These are phyloP conservation scores for Eulemur albifrons DNA, from an alignment of 2,797 vertebrate species.

Conservation along the genomic window DNA sequence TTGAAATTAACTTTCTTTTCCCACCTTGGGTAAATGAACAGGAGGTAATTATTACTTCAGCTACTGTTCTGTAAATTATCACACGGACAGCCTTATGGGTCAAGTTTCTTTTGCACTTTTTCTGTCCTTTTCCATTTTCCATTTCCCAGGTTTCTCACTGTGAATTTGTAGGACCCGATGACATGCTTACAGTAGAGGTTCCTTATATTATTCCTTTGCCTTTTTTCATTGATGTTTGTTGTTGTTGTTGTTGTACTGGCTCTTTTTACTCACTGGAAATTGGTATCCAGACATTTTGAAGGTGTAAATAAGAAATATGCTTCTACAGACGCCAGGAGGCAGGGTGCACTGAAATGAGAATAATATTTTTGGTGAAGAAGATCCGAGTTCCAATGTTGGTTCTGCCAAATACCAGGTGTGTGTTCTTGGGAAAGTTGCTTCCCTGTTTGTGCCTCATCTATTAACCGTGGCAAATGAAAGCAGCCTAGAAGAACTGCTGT, in stretches of 20 bases:
- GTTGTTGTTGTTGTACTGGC: background rate
- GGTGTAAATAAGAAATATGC: background rate
- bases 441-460: background rate
- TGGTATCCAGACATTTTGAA: background rate
- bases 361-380: background rate
- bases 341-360: background rate
- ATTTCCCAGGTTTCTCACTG: conserved; percentile 14
- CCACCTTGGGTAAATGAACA: conserved; percentile 53
- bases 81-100: conserved; percentile 34
- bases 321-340: background rate
- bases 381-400: background rate
- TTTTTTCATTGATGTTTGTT: conserved; percentile 10
- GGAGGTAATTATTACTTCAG: conserved; percentile 27
- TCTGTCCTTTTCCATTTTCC: conserved; percentile 45
- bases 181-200: background rate
- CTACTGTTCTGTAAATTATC: background rate
- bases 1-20: conserved; percentile 58
- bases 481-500: background rate
- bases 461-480: background rate
- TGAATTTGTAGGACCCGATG: background rate
- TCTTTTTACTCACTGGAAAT: background rate
- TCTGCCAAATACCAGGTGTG: background rate
- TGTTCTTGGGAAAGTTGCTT: background rate
- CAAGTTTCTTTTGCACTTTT: conserved; percentile 17
- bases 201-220: background rate